phyloP scores from a whole-genome alignment of 2,113 vertebrate species.

The Nothocercus julius region DNA sequence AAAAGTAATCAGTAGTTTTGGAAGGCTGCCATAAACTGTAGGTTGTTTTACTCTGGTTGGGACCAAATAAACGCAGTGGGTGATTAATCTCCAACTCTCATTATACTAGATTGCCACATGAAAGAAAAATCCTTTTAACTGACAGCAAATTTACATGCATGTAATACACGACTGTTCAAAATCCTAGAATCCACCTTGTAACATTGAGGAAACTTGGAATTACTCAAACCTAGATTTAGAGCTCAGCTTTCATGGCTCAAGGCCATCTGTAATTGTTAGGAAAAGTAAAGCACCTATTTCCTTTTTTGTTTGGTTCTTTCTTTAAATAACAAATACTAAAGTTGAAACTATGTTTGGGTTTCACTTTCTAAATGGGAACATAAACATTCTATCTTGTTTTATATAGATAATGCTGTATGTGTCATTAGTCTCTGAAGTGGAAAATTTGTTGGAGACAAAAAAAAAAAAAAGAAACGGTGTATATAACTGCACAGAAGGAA shows the following conservation, averaged over 20 bases:
- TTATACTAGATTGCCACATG: neutral
- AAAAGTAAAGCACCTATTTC: neutral
- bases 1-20: neutral
- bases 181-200: neutral
- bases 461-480: constrained; percentile 12
- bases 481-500: neutral
- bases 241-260: neutral
- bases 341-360: neutral
- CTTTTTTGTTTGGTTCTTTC: neutral
- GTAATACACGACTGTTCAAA: neutral
- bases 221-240: neutral
- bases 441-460: neutral
- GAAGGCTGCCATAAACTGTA: constrained; percentile 5
- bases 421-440: neutral
- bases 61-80: neutral
- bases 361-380: neutral
- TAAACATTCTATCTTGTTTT: neutral
- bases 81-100: neutral
- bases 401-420: neutral
- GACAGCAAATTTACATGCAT: neutral
- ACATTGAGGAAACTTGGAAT: neutral
- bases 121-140: neutral
- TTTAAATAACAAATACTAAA: neutral
- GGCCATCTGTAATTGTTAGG: neutral
- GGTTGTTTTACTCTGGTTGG: neutral